Base-by-base conservation (phyloP, 1,140 invertebrate genomes). In the Lineus longissimus region DNA sequence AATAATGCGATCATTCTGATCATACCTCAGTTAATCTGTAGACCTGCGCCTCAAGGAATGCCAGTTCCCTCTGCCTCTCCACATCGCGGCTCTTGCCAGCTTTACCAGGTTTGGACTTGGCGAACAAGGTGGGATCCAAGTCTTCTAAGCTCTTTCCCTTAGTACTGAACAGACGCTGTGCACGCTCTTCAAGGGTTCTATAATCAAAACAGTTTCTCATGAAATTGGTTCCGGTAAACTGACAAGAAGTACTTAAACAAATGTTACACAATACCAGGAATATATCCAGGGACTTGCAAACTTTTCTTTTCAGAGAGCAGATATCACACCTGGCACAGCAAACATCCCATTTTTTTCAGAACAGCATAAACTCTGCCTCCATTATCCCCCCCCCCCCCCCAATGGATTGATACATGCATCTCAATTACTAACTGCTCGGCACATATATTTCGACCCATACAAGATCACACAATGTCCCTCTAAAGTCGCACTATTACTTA, bases 141-240 rank as follows among this genome's bases (percentile, higher is more conserved):
- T 87, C 85, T 55, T 84, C 83, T 2, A 92, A 87, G 59, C 88
- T 90, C 78, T 97, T 94, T 0, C 95, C 95, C 84, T 98, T 98
- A 0, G 95, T 98, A 62, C 88, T 90, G 75, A 97, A 98, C 61
- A 99, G 85, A 74, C 97, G 86, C 76, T 97, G 91, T 2, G 97
- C 97, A 72, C 97, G 84, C 84, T 99, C 95, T 84, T 98, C 94
- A 22, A 98, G 82, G 22, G 96, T 98, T 2, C 88, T 88, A 64
- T 4, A 82, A 75, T 6, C 68, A 69, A 61, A 57, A 68, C 59
- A 61, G 15, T 7, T 7, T 15, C 4, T 15, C 33, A 36, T 36
- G 6, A 36, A 15, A 66, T 59, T 63, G 29, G 6, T 6, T 9
- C 29, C 33, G 33, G 15, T 36, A 36, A 36, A 36, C 33, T 36